Evolutionary conservation across 1,140 invertebrate genomes (phyloP).

Genomic region (Bacillus rossius): DNA sequence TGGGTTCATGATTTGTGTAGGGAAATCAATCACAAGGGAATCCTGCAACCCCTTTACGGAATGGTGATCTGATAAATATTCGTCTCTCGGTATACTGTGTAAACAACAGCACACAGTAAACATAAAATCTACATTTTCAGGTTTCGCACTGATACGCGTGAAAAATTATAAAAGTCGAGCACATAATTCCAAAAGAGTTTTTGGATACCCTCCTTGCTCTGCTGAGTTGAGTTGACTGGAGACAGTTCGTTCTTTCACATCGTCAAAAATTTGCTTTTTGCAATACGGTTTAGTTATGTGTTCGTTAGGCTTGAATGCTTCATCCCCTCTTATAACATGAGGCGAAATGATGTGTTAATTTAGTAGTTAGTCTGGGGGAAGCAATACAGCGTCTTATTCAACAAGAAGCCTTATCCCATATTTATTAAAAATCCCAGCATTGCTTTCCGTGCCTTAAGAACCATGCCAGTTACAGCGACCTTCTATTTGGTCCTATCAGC

Average conservation of each 20-base stretch:
- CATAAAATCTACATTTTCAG: neutral
- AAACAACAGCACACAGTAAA: constrained; percentile 1
- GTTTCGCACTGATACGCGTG: neutral
- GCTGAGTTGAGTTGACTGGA: neutral
- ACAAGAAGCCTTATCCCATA: no score
- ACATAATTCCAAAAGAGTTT: neutral
- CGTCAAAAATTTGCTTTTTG: neutral
- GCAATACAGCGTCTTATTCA: no score
- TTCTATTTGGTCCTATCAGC: no score
- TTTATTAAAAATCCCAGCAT: no score
- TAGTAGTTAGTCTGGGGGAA: no score
- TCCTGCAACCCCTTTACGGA: no score
- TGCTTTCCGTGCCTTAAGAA: no score
- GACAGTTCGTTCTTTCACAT: neutral
- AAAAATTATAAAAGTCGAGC: neutral
- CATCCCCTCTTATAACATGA: no score
- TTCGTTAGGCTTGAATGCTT: neutral
- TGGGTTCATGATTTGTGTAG: neutral
- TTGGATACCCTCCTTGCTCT: neutral
- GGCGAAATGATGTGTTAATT: no score
- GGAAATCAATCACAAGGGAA: neutral
- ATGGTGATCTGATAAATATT: neutral
- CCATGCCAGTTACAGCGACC: no score
- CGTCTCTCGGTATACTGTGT: neutral
- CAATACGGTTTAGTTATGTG: neutral